These are phyloP conservation scores for Drosophila sechellia DNA, from an alignment of 1,140 invertebrate species.

Conservation along the genomic window DNA sequence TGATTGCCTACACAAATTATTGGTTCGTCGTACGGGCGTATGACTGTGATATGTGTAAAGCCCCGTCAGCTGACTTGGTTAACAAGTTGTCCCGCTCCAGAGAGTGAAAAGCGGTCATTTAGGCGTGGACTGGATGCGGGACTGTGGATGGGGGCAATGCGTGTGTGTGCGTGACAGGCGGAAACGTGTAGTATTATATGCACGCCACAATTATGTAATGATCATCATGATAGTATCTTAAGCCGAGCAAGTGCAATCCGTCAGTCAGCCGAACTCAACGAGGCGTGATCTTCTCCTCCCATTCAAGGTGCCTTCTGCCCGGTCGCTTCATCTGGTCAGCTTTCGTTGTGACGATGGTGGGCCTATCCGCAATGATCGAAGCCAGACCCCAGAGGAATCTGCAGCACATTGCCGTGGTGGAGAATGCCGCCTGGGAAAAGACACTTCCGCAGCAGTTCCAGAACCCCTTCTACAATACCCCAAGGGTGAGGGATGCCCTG, in stretches of 20 bases:
- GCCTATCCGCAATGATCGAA: constrained; percentile 6
- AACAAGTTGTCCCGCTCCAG: constrained; percentile 58
- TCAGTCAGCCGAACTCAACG: constrained; percentile 32
- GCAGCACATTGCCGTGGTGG: constrained; percentile 83
- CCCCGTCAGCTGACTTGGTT: constrained; percentile 72
- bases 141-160: constrained; percentile 14
- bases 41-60: constrained; percentile 4
- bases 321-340: constrained; percentile 29
- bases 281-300: constrained; percentile 35
- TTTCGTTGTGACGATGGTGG: constrained; percentile 18
- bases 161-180: constrained; percentile 75
- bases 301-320: constrained; percentile 54
- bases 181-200: constrained; percentile 80
- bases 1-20: neutral
- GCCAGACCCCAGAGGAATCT: constrained; percentile 62
- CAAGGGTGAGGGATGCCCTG: constrained; percentile 84
- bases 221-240: constrained; percentile 52
- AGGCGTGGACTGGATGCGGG: constrained; percentile 45
- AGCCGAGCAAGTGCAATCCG: constrained; percentile 48
- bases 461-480: constrained; percentile 85
- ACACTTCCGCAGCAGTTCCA: constrained; percentile 79
- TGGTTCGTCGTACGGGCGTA: too few species aligned
- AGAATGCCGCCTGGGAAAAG: constrained; percentile 83
- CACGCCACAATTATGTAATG: constrained; percentile 77
- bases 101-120: constrained; percentile 76